Percentiles rank a stretch among this genome's conserved stretches.
phyloP scores from a whole-genome alignment of 2,113 vertebrate genomes.

The Gambusia affinis region DNA sequence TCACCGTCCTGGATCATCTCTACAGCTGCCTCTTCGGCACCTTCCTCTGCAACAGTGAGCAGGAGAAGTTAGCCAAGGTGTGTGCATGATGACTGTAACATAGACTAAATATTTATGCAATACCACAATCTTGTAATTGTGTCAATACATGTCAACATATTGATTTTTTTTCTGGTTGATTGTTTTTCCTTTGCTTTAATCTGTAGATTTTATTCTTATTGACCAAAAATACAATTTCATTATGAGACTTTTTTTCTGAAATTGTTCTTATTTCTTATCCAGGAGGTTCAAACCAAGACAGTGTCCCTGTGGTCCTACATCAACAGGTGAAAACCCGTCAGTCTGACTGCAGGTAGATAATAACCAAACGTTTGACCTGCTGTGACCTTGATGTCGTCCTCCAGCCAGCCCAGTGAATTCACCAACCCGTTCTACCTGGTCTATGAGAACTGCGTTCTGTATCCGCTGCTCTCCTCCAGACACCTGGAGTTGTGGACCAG shows the following conservation, averaged over 20 bases:
- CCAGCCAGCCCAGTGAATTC: conserved; percentile 90
- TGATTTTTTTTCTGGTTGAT: too few species aligned
- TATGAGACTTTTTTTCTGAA: background rate
- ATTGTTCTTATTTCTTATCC: conserved; percentile 12
- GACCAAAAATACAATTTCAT: too few species aligned
- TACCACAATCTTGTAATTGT: too few species aligned
- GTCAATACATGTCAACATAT: too few species aligned
- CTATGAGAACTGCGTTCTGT: conserved; percentile 92
- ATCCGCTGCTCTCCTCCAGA: conserved; percentile 89
- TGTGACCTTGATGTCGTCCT: background rate
- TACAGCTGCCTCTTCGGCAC: conserved; percentile 98
- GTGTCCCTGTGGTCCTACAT: conserved; percentile 94
- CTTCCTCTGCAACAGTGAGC: conserved; percentile 93
- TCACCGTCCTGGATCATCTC: conserved; percentile 95
- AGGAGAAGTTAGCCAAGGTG: conserved; percentile 87
- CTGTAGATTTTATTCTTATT: too few species aligned
- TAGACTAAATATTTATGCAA: too few species aligned
- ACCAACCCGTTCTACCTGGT: conserved; percentile 95
- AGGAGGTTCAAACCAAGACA: conserved; percentile 88
- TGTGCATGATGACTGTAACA: conserved; percentile 1
- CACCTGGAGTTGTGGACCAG: conserved; percentile 94
- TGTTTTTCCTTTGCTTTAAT: too few species aligned
- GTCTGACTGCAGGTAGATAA: background rate
- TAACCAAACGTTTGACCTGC: background rate
- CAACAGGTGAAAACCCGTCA: conserved; percentile 78